Percentiles rank a stretch among this genome's conserved stretches.
These are phyloP conservation scores for Cepaea nemoralis DNA, from an alignment of 1,140 invertebrate genomes.

Conservation along the genomic window DNA sequence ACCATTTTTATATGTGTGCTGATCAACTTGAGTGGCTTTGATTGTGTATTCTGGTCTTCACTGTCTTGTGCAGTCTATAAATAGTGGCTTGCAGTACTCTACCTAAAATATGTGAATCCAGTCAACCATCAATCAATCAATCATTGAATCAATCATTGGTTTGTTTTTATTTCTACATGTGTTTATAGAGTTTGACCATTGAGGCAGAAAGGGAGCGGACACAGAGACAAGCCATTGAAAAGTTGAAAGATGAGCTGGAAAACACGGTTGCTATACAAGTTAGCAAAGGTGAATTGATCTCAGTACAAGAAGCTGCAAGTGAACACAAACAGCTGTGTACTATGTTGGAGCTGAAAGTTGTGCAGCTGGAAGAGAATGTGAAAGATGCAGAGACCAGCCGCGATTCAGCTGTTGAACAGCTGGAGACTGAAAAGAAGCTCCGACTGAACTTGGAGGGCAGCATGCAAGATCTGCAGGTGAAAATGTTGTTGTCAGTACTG, in stretches of 20 bases:
- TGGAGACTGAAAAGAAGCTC: constrained; percentile 27
- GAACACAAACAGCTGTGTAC: neutral
- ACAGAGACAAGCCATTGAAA: constrained; percentile 13
- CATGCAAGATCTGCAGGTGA: constrained; percentile 30
- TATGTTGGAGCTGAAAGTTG: constrained; percentile 6
- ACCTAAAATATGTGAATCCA: too few species aligned
- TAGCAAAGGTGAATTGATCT: constrained; percentile 15
- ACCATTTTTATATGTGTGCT: too few species aligned
- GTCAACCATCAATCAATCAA: too few species aligned
- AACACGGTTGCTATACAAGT: neutral
- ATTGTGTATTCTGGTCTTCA: too few species aligned
- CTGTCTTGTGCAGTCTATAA: too few species aligned
- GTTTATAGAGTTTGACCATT: neutral
- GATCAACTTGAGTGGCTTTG: too few species aligned
- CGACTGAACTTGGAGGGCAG: constrained; percentile 8
- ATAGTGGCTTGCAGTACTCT: too few species aligned
- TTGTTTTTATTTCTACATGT: too few species aligned
- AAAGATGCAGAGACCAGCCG: constrained; percentile 18
- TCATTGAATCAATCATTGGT: too few species aligned
- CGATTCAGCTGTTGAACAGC: constrained; percentile 5
- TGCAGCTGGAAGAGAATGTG: constrained; percentile 19
- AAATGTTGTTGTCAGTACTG: too few species aligned
- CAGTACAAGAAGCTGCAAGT: constrained; percentile 12
- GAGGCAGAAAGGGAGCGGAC: constrained; percentile 9
- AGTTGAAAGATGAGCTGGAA: neutral